These are phyloP conservation scores for Syrmaticus mikado DNA, from an alignment of 2,113 vertebrate genomes.

Conservation along the genomic window DNA sequence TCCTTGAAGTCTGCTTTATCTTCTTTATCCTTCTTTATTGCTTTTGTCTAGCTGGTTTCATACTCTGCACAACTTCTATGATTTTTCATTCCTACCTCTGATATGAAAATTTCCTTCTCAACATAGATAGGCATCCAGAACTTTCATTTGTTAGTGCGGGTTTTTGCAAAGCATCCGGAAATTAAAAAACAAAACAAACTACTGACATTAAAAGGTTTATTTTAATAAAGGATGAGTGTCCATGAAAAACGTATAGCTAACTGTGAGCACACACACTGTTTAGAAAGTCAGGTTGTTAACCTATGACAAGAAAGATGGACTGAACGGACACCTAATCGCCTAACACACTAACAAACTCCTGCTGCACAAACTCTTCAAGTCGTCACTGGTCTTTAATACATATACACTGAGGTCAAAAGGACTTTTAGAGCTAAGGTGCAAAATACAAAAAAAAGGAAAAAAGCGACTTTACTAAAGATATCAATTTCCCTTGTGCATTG, in stretches of 20 bases:
- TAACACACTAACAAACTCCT: not conserved
- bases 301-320: not conserved
- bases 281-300: not conserved
- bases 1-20: not conserved
- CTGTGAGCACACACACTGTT: not conserved
- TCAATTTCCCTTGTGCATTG: not conserved
- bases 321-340: fast-evolving
- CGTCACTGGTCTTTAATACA: not conserved
- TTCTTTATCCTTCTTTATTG: not conserved
- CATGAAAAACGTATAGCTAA: not conserved
- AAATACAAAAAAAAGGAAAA: not conserved
- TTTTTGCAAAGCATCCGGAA: not conserved
- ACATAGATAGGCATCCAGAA: not conserved
- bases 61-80: not conserved
- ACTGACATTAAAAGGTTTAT: not conserved
- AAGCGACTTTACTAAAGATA: not conserved
- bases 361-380: not conserved
- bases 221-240: not conserved
- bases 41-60: not conserved
- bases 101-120: not conserved
- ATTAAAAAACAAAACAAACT: not conserved
- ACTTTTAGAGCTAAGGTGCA: not conserved
- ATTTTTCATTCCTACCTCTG: not conserved
- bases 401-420: not conserved
- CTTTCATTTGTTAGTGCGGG: not conserved